phyloP scores from a whole-genome alignment of 2,888 invertebrate species.

The Diploptera punctata region DNA sequence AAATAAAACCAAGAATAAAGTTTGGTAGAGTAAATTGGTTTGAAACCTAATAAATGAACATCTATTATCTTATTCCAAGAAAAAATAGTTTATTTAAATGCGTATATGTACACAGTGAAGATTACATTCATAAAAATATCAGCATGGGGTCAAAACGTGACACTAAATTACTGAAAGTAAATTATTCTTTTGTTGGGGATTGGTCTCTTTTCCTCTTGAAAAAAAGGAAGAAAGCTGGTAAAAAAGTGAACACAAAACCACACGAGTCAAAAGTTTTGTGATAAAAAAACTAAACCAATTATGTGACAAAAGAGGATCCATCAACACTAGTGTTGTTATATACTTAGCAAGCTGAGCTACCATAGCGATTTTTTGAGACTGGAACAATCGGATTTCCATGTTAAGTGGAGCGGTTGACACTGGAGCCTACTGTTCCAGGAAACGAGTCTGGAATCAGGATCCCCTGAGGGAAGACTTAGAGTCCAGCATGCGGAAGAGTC shows the following conservation, averaged over 20 bases:
- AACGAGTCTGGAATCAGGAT: not conserved
- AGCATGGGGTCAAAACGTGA: slow-evolving; percentile 22
- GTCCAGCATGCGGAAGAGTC: not conserved
- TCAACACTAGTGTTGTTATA: slow-evolving; percentile 20
- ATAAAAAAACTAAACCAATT: slow-evolving; percentile 21
- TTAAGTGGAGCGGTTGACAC: slow-evolving; percentile 12
- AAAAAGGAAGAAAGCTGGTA: not conserved
- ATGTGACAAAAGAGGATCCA: slow-evolving; percentile 25
- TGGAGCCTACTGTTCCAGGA: slow-evolving; percentile 7
- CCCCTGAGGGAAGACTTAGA: not conserved
- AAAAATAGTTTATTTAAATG: slow-evolving; percentile 23
- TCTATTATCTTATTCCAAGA: slow-evolving; percentile 17
- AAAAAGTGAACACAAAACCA: not conserved
- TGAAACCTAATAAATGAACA: slow-evolving; percentile 12
- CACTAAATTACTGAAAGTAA: slow-evolving; percentile 28
- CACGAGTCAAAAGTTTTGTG: not conserved
- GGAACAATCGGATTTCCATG: slow-evolving; percentile 27
- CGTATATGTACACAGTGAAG: not conserved
- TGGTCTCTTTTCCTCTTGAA: not conserved
- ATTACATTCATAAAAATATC: slow-evolving; percentile 24
- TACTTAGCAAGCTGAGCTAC: slow-evolving; percentile 20
- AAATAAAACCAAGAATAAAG: slow-evolving; percentile 3
- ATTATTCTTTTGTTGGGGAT: slow-evolving; percentile 24
- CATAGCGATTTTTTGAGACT: slow-evolving; percentile 24
- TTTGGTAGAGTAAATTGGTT: no score